These are phyloP conservation scores for Neuroscelio doddi DNA, from an alignment of 2,888 invertebrate species.

Conservation along the genomic window DNA sequence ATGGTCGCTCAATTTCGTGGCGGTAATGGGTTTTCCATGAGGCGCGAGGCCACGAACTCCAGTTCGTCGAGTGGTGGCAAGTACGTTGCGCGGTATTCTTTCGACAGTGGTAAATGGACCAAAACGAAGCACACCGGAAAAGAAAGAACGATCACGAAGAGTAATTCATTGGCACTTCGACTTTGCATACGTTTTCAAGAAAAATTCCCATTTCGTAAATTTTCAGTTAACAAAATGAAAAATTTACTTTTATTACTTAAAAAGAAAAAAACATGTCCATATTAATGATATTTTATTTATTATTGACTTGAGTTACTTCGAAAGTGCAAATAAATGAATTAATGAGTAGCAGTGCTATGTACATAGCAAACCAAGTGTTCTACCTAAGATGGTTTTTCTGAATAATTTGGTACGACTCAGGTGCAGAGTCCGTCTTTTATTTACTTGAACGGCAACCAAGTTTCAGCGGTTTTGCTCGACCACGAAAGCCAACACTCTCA, in stretches of 20 bases:
- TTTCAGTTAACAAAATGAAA: too few relatives aligned
- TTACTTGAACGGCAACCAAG: conserved; percentile 47
- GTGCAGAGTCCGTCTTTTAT: conserved; percentile 49
- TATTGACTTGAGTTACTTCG: too few relatives aligned
- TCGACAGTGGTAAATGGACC: conserved; percentile 41
- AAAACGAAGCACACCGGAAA: conserved; percentile 25
- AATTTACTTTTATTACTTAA: too few relatives aligned
- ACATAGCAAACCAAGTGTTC: conserved; percentile 30
- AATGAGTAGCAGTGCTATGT: too few relatives aligned
- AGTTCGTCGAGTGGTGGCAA: conserved; percentile 32
- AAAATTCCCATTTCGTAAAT: background rate
- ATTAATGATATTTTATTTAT: too few relatives aligned
- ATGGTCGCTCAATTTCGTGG: conserved; percentile 38
- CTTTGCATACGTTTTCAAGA: conserved; percentile 35
- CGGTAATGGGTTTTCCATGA: conserved; percentile 40
- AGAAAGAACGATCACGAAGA: conserved; percentile 24
- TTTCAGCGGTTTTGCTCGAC: conserved; percentile 43
- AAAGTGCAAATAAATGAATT: too few relatives aligned
- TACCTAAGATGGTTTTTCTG: conserved; percentile 32
- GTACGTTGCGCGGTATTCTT: conserved; percentile 40
- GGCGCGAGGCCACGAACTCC: conserved; percentile 23
- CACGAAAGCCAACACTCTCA: conserved; percentile 46
- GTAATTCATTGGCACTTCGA: conserved; percentile 47
- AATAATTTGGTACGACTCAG: conserved; percentile 48
- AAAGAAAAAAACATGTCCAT: too few relatives aligned